phyloP scores from a whole-genome alignment of 1,140 invertebrate genomes.

The Pantala flavescens region DNA sequence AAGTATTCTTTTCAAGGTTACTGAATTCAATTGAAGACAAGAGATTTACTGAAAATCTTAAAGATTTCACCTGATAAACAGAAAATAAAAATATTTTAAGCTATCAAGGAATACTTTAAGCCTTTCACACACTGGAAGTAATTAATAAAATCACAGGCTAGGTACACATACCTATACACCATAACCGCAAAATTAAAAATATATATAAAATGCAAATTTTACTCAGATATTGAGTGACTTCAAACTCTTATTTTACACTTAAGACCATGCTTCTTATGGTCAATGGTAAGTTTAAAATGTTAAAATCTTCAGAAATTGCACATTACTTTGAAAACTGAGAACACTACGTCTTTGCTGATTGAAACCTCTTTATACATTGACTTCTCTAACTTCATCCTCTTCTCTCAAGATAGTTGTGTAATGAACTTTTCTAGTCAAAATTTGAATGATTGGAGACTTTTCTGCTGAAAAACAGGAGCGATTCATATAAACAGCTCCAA shows the following conservation, averaged over 20 bases:
- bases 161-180: too few relatives aligned
- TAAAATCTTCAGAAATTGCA: background rate
- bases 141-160: too few relatives aligned
- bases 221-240: background rate
- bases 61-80: background rate
- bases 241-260: background rate
- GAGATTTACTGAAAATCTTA: background rate
- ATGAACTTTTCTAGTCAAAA: constrained; percentile 56
- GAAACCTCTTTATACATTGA: background rate
- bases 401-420: constrained; percentile 55
- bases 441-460: constrained; percentile 51
- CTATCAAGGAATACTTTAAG: background rate
- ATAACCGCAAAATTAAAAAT: too few relatives aligned
- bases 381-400: constrained; percentile 35
- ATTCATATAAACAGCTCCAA: constrained; percentile 48
- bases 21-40: background rate
- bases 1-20: background rate
- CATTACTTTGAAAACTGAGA: background rate
- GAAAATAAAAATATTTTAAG: background rate
- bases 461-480: constrained; percentile 44
- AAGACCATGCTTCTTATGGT: background rate
- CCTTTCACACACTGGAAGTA: too few relatives aligned
- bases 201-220: background rate
- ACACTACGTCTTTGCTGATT: background rate
- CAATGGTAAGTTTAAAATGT: background rate